Evolutionary conservation across 64 coral and sea anemone genomes (phyloP).

Genomic region (Astreopora myriophthalma): DNA sequence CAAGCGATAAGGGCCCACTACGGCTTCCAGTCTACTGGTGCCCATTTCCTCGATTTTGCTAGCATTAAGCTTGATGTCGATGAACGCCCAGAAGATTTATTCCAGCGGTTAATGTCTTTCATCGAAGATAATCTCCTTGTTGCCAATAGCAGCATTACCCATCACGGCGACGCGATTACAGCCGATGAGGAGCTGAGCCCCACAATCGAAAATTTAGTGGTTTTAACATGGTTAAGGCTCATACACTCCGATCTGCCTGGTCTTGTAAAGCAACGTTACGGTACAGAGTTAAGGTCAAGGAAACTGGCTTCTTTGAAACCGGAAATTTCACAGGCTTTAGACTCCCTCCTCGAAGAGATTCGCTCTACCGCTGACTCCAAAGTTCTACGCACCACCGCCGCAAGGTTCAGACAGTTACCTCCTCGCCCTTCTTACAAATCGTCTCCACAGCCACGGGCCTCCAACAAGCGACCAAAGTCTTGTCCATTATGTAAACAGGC

Average conservation of each 20-base stretch:
- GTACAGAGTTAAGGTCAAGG: not conserved
- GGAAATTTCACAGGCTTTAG: conserved; percentile 10
- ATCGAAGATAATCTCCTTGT: not conserved
- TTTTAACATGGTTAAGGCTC: conserved; percentile 21
- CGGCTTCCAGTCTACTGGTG: not conserved
- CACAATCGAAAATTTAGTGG: conserved; percentile 1
- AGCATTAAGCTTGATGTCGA: not conserved
- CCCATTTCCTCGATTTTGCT: not conserved
- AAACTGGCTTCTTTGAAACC: conserved; percentile 17
- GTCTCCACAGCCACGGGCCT: not conserved
- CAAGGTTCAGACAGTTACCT: not conserved
- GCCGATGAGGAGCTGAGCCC: conserved; percentile 1
- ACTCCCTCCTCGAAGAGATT: conserved; percentile 19
- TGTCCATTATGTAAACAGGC: conserved; percentile 14
- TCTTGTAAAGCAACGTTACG: conserved; percentile 25
- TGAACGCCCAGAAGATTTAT: conserved; percentile 9
- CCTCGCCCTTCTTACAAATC: not conserved
- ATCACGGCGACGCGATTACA: not conserved
- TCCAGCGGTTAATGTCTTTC: not conserved
- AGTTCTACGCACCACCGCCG: not conserved
- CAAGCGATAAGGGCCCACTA: not conserved
- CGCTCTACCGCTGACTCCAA: not conserved
- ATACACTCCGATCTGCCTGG: not conserved
- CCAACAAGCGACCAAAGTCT: not conserved
- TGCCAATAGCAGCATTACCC: not conserved